phyloP scores from a whole-genome alignment of 1,140 invertebrate genomes.

The Antheraea pernyi region DNA sequence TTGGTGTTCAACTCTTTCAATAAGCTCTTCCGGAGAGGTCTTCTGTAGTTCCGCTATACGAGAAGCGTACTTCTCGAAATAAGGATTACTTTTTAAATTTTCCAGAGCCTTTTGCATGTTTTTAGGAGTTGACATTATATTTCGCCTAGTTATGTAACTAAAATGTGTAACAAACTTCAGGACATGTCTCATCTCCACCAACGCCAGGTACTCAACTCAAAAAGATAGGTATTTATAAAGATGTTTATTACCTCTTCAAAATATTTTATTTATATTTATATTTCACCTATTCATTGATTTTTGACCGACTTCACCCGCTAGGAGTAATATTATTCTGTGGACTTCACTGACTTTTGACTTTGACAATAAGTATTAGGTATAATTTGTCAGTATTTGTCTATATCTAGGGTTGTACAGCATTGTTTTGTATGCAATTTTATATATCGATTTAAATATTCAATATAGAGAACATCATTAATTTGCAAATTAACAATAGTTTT shows the following conservation, averaged over 20 bases:
- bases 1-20: conserved; percentile 82
- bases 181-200: conserved; percentile 10
- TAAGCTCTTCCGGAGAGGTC: conserved; percentile 87
- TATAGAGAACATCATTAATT: no score
- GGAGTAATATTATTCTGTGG: no score
- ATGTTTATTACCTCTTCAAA: neutral
- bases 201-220: conserved; percentile 5
- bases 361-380: no score
- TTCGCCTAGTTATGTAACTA: conserved; percentile 47
- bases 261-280: neutral
- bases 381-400: no score
- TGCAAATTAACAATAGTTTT: no score
- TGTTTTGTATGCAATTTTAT: no score
- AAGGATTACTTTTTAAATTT: conserved; percentile 87
- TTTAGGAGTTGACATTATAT: conserved; percentile 77
- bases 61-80: conserved; percentile 89
- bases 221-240: neutral
- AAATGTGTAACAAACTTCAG: conserved; percentile 18
- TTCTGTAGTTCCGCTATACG: conserved; percentile 88
- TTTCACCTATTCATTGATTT: no score
- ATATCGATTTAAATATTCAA: no score
- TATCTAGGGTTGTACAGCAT: no score
- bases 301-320: no score
- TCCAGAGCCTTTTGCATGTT: conserved; percentile 82
- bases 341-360: no score